These are phyloP conservation scores for Anguilla japonica DNA, from an alignment of 2,113 vertebrate species.

Conservation along the genomic window DNA sequence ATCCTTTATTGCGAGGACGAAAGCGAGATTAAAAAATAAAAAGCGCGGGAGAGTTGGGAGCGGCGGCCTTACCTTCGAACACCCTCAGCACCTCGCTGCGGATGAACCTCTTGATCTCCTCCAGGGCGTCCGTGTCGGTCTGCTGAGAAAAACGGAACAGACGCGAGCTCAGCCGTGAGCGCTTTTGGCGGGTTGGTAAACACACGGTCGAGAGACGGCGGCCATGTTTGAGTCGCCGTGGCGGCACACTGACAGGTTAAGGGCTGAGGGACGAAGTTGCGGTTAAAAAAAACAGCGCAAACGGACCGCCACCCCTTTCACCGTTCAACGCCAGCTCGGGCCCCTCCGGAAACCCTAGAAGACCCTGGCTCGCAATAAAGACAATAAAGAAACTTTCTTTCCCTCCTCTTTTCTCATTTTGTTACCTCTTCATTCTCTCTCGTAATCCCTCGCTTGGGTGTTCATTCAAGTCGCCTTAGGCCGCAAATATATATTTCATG, in stretches of 20 bases:
- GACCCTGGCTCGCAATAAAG: background rate
- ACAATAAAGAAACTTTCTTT: background rate
- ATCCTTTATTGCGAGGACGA: background rate
- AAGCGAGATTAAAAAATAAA: background rate
- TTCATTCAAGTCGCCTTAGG: slow-evolving; percentile 1
- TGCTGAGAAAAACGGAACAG: slow-evolving; percentile 54
- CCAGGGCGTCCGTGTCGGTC: slow-evolving; percentile 78
- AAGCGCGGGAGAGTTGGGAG: background rate
- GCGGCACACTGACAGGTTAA: slow-evolving; percentile 26
- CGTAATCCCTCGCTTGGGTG: background rate
- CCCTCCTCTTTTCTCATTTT: background rate
- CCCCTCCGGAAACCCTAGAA: background rate
- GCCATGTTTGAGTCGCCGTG: background rate
- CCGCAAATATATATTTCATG: background rate
- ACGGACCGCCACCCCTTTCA: slow-evolving; percentile 15
- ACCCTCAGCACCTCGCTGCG: slow-evolving; percentile 84
- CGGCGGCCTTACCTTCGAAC: slow-evolving; percentile 82
- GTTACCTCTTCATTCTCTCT: slow-evolving; percentile 37
- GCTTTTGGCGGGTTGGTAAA: slow-evolving; percentile 42
- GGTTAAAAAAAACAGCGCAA: slow-evolving; percentile 29
- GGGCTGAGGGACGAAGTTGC: slow-evolving; percentile 33
- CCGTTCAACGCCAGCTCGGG: slow-evolving; percentile 2
- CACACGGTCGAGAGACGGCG: slow-evolving; percentile 38
- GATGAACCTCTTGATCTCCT: slow-evolving; percentile 90
- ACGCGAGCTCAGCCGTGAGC: slow-evolving; percentile 36